Percentiles rank a stretch among this genome's conserved stretches.
phyloP scores from a whole-genome alignment of 2,797 vertebrate genomes.

The Percopsis omiscomaycus region DNA sequence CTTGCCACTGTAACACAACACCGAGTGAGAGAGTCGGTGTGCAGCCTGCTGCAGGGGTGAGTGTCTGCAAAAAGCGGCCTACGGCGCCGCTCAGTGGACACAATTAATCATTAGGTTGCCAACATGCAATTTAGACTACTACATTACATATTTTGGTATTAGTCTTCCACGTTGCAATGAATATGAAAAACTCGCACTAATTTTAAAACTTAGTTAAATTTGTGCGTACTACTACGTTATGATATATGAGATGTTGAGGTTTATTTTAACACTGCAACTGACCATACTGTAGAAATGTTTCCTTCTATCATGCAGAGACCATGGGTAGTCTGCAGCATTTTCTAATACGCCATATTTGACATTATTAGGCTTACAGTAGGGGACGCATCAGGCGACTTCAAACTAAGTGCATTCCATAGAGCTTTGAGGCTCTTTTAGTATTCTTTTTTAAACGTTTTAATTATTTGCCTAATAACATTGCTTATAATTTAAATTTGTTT shows the following conservation, averaged over 20 bases:
- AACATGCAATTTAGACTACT: too few species aligned
- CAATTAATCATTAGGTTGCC: constrained; percentile 19
- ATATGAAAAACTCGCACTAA: neutral
- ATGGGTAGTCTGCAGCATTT: neutral
- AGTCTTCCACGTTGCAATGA: constrained; percentile 17
- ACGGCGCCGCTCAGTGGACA: constrained; percentile 81
- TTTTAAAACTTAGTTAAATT: too few species aligned
- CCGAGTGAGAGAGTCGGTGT: constrained; percentile 50
- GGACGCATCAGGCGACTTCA: too few species aligned
- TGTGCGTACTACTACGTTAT: too few species aligned
- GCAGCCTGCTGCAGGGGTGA: constrained; percentile 33
- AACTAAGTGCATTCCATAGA: too few species aligned
- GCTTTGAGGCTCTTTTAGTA: too few species aligned
- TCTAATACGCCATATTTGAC: neutral
- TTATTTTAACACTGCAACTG: neutral
- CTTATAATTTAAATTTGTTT: too few species aligned
- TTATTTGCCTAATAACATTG: too few species aligned
- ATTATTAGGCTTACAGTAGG: neutral
- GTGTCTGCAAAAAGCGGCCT: constrained; percentile 62
- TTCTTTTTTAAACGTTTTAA: too few species aligned
- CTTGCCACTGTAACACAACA: constrained; percentile 92
- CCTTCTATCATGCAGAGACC: neutral
- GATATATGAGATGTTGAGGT: too few species aligned
- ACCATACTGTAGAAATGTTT: too few species aligned
- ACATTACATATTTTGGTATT: neutral